Evolutionary conservation across 2,888 invertebrate genomes (phyloP), one percentile per base, ranked within the genome.

Genomic region (Chrysolina oricalcia): DNA sequence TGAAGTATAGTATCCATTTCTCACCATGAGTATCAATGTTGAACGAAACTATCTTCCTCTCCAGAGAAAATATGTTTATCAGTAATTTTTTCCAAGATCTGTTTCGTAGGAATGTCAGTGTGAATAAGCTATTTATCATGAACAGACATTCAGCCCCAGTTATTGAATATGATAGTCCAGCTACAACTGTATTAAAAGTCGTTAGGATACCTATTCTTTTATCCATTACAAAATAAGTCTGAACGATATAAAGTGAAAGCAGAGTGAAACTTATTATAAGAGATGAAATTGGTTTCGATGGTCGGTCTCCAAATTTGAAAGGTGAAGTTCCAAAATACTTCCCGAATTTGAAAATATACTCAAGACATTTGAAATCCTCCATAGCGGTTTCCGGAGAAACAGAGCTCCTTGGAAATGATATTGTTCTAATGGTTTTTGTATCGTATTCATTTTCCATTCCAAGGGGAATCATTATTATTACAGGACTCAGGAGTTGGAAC

Each of bases 301-400:
- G 27, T 19, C 8, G 17, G 10, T 50, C 27, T 40, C 19, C 43
- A 15, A 35, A 17, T 17, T n/a, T 0, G 2, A 68, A 27, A 13
- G 68, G 68, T 15, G 68, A 41, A 2, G 53, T 53, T 15, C 68
- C 68, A 41, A 68, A 53, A 40, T 53, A 53, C 35, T 68, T 68
- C 19, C 68, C 68, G 2, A 68, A 21, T 27, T 53, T 68, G 40
- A 68, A 68, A 6, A 68, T 15, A 17, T 35, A 40, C 53, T 53
- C 40, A 35, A 68, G 40, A 9, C 13, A 10, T 53, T 53, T 50
- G 15, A 68, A 53, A 17, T 68, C 68, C 2, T 48, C 21, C 19
- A n/a, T 6, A 17, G n/a, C 0, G n/a, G 59, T 6, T 15, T 23
- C 35, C 9, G 0, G 59, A 35, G 27, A 27, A 35, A 27, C 6